A percentile compares a stretch with the other conserved stretches of the same genome.
Evolutionary conservation across 2,797 vertebrate species (phyloP).

Genomic region (Leucoraja ocellata): DNA sequence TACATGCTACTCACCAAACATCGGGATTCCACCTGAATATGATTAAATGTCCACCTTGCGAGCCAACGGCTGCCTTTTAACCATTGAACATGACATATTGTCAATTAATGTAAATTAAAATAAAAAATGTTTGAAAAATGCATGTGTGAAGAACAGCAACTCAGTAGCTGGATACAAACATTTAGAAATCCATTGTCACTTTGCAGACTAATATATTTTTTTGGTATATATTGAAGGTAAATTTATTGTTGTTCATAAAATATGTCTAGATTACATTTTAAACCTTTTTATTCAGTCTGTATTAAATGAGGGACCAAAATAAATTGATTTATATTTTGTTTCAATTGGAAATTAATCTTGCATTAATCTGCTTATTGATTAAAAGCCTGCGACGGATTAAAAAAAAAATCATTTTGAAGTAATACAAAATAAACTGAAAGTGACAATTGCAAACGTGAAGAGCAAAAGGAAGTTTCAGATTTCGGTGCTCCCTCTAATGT

Average conservation of each 20-base stretch:
- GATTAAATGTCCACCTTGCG: neutral
- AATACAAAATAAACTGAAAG: neutral
- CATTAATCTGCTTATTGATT: slow-evolving; percentile 19
- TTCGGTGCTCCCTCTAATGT: neutral
- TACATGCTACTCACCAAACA: neutral
- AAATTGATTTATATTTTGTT: slow-evolving; percentile 24
- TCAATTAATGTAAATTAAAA: neutral
- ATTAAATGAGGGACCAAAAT: neutral
- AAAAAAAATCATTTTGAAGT: neutral
- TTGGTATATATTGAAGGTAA: neutral
- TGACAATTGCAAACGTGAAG: neutral
- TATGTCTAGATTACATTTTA: neutral
- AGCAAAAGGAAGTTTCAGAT: neutral
- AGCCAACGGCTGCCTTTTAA: neutral
- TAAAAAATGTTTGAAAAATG: neutral
- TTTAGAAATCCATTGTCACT: slow-evolving; percentile 6
- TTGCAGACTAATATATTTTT: neutral
- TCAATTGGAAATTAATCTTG: slow-evolving; percentile 34
- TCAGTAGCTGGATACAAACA: neutral
- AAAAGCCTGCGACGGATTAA: neutral
- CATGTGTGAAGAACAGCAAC: neutral
- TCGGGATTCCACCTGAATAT: neutral
- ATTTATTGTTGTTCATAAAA: neutral
- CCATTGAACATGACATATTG: neutral
- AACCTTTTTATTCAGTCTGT: slow-evolving; percentile 6